Evolutionary conservation across 2,888 invertebrate species (phyloP).

Genomic region (Mythimna ferrago): DNA sequence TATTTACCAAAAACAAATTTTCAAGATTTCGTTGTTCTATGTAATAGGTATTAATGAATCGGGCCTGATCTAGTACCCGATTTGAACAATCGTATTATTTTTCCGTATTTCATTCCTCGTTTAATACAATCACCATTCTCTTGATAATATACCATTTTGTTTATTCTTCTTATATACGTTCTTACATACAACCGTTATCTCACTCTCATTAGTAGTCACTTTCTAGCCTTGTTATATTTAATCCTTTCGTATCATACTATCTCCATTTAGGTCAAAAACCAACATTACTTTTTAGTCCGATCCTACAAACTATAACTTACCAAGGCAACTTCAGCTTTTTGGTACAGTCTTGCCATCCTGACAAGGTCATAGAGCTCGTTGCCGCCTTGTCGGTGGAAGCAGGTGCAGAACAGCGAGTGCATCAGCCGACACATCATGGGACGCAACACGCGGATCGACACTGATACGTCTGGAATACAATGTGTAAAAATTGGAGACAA

Average conservation of each 20-base stretch:
- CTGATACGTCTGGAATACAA: constrained; percentile 92
- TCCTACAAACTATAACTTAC: constrained; percentile 79
- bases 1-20: no score
- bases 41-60: no score
- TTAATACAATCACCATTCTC: no score
- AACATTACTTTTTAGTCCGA: background rate
- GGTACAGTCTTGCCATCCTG: constrained; percentile 91
- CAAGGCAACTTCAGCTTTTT: constrained; percentile 92
- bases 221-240: no score
- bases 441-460: constrained; percentile 92
- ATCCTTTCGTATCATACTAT: no score
- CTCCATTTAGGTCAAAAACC: no score
- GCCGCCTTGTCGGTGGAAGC: constrained; percentile 92
- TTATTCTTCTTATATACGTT: background rate
- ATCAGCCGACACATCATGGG: constrained; percentile 93
- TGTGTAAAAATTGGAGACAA: no score
- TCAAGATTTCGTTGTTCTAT: no score
- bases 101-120: background rate
- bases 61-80: background rate
- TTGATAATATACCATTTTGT: background rate
- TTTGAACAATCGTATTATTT: background rate
- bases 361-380: constrained; percentile 91
- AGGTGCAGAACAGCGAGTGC: constrained; percentile 93
- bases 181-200: background rate
- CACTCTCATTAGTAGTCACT: background rate